Conservation (phyloP, 2,888 invertebrate genomes). For the Apodemia duryi region DNA sequence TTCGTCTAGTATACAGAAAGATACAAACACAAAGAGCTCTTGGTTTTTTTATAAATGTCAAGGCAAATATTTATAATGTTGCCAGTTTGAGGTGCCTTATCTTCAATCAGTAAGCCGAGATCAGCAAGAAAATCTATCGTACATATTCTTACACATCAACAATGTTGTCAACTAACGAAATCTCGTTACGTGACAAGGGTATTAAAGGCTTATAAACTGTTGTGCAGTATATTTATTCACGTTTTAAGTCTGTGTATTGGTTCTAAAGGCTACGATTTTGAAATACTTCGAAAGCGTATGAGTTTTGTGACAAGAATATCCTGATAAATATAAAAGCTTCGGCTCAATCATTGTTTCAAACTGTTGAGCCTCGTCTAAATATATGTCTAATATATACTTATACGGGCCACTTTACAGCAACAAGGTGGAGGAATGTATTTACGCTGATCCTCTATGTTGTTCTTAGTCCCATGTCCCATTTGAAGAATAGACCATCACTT, state of each 20-base stretch:
- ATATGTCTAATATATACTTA: too few relatives aligned
- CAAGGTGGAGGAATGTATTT: too few relatives aligned
- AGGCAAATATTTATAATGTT: slow-evolving; percentile 12
- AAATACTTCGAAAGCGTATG: slow-evolving; percentile 19
- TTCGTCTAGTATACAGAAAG: neutral
- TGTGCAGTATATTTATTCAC: slow-evolving; percentile 10
- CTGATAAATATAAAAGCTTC: too few relatives aligned
- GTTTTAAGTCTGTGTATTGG: slow-evolving; percentile 19
- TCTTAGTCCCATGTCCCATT: too few relatives aligned
- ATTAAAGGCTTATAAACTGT: slow-evolving; percentile 42
- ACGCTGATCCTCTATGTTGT: too few relatives aligned
- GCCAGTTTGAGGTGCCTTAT: slow-evolving; percentile 36
- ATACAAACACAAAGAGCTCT: neutral
- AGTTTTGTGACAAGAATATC: neutral
- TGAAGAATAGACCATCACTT: too few relatives aligned
- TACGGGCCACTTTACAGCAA: too few relatives aligned
- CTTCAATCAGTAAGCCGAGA: slow-evolving; percentile 48
- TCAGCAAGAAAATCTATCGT: slow-evolving; percentile 55
- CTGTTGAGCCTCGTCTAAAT: too few relatives aligned
- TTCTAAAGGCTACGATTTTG: neutral
- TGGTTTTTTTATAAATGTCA: slow-evolving; percentile 12
- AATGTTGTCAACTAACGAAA: slow-evolving; percentile 44
- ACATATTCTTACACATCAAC: slow-evolving; percentile 42
- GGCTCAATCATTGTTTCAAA: too few relatives aligned
- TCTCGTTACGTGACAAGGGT: slow-evolving; percentile 48